phyloP scores from a whole-genome alignment of 1,140 invertebrate genomes.

The Aphelinus atriplicis region DNA sequence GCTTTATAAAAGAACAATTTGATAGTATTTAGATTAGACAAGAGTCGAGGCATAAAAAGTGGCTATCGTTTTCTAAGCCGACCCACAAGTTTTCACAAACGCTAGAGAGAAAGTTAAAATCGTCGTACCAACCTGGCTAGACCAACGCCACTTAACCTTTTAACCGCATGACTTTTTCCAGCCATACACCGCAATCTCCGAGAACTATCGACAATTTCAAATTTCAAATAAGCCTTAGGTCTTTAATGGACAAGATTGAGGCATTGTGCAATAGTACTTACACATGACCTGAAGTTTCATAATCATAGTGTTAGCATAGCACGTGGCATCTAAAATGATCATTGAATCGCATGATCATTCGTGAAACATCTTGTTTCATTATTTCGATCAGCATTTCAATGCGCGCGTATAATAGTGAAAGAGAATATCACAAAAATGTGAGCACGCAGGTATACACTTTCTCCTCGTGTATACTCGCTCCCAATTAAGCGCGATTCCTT shows the following conservation, averaged over 20 bases:
- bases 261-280: slow-evolving; percentile 6
- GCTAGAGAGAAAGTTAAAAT: slow-evolving; percentile 24
- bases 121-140: not conserved
- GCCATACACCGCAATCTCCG: not conserved
- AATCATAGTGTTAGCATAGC: too few relatives aligned
- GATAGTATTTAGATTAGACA: slow-evolving; percentile 22
- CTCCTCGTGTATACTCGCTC: slow-evolving; percentile 1
- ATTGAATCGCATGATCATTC: too few relatives aligned
- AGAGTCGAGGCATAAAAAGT: slow-evolving; percentile 7
- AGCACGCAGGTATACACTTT: slow-evolving; percentile 1
- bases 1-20: not conserved
- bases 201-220: slow-evolving; percentile 11
- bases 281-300: too few relatives aligned
- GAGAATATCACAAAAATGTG: not conserved
- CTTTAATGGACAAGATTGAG: slow-evolving; percentile 8
- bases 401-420: too few relatives aligned
- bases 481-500: slow-evolving; percentile 13
- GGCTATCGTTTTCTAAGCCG: slow-evolving; percentile 19
- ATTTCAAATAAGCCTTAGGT: slow-evolving; percentile 28
- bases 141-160: slow-evolving; percentile 25
- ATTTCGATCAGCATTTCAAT: too few relatives aligned
- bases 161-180: slow-evolving; percentile 22
- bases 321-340: too few relatives aligned
- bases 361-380: too few relatives aligned
- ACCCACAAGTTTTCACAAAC: slow-evolving; percentile 33